Percentiles rank a stretch among this genome's conserved stretches.
These are phyloP conservation scores for Homarus americanus DNA, from an alignment of 1,140 invertebrate species.

Conservation along the genomic window DNA sequence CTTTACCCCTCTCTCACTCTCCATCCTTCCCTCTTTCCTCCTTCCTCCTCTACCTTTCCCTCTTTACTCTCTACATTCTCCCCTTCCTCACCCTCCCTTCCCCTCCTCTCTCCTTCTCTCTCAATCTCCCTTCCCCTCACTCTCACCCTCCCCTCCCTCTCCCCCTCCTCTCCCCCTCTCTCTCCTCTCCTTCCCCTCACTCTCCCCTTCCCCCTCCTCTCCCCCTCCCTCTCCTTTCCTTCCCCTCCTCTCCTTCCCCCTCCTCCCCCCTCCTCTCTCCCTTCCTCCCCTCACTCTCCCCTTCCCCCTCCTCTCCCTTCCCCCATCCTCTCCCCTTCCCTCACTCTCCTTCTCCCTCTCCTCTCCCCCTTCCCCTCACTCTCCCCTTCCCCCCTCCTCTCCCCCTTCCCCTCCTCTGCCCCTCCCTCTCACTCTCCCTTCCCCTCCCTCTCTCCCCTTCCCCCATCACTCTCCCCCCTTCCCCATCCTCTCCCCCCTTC, in stretches of 20 bases:
- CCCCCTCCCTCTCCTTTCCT: background rate
- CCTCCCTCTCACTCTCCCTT: background rate
- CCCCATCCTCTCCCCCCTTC: background rate
- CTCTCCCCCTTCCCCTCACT: background rate
- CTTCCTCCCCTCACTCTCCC: background rate
- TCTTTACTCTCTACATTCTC: background rate
- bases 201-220: background rate
- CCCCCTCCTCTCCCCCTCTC: background rate
- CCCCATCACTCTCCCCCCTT: background rate
- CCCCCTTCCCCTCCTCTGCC: background rate
- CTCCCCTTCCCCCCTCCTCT: background rate
- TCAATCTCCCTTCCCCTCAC: background rate
- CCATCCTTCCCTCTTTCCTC: background rate
- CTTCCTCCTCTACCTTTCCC: background rate
- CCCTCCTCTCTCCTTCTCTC: background rate
- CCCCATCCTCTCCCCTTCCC: background rate
- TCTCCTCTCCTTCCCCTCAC: background rate
- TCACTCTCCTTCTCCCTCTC: background rate
- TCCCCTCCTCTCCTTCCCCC: background rate
- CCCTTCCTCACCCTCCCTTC: background rate
- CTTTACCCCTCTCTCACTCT: constrained; percentile 19
- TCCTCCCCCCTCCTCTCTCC: background rate
- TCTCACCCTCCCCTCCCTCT: background rate
- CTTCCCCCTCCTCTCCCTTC: background rate
- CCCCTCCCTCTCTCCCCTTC: background rate